Conservation (phyloP, 2,888 invertebrate genomes). For the Tetragonisca angustula region DNA sequence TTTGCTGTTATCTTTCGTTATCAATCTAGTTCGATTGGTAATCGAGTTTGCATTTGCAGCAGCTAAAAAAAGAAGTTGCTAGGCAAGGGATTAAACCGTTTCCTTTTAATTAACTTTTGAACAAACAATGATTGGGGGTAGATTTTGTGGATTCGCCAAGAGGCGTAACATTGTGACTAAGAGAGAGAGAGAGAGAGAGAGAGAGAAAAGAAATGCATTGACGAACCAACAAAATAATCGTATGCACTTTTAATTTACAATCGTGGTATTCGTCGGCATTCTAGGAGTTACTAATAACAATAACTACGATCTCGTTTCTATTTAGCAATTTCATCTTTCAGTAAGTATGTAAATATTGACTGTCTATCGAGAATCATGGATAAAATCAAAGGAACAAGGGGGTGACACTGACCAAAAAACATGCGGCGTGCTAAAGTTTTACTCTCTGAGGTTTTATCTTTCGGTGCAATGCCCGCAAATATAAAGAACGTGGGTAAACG, state of each 20-base stretch:
- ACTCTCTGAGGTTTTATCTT: conserved; percentile 66
- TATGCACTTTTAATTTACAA: not conserved
- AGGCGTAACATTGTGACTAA: not conserved
- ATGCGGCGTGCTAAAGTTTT: conserved; percentile 79
- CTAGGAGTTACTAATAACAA: conserved; percentile 34
- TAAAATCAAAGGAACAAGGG: conserved; percentile 66
- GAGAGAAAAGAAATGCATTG: conserved; percentile 2
- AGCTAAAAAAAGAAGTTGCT: not conserved
- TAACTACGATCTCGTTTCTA: conserved; percentile 35
- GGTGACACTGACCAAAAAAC: conserved; percentile 78
- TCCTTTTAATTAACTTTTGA: not conserved
- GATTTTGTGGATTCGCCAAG: conserved; percentile 48
- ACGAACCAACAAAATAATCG: conserved; percentile 50
- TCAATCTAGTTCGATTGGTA: fast-evolving
- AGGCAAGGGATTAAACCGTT: conserved; percentile 1
- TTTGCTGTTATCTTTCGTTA: not conserved
- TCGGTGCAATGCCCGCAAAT: conserved; percentile 67
- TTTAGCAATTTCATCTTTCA: conserved; percentile 25
- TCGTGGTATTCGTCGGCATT: conserved; percentile 16
- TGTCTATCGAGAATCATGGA: conserved; percentile 71
- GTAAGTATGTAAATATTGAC: conserved; percentile 57
- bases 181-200: not conserved
- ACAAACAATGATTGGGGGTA: not conserved
- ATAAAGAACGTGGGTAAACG: conserved; percentile 60
- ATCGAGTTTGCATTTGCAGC: not conserved